Evolutionary conservation across 2,113 vertebrate species (phyloP), one percentile per base, ranked within the genome.

Genomic region (Donacobius atricapilla): DNA sequence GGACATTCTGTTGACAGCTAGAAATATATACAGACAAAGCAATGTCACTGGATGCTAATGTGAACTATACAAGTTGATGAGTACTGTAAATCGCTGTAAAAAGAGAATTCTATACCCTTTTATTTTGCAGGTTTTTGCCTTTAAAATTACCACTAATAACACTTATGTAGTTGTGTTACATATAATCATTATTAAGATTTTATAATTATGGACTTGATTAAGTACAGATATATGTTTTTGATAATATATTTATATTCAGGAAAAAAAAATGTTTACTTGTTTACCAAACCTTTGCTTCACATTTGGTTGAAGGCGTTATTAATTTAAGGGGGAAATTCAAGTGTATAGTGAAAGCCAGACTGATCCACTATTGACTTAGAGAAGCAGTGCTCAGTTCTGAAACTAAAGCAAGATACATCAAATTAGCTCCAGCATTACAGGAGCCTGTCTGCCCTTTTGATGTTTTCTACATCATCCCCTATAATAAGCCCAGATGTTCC

Each of bases 1-100:
- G 98, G 99, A 99, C 98, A 98, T 98, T 99, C 98, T 98, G 98
- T 99, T 98, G 98, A 99, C 99, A 99, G 99, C 98, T 99, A 98
- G 99, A 99, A 98, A 98, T 98, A 98, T 98, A 97, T 98, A 99
- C 98, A 98, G 98, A 98, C 97, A 98, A 98, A 98, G 98, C 98
- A 98, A 98, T 99, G 98, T 98, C 98, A 98, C 98, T 98, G 98
- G 98, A 98, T 99, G 98, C 98, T 99, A 99, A 99, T 98, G 98
- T 98, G 98, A 98, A 98, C 98, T 98, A 98, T 99, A 98, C 98
- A 98, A 98, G 94, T 97, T 98, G 98, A 98, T 98, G 98, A 98
- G 97, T 97, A 97, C 97, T 96, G 96, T 98, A 98, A 98, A 98
- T 99, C 95, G 98, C 98, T 98, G 96, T 91, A 97, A 97, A 98